Base-by-base conservation (phyloP, 2,888 invertebrate genomes). In the Crossocerus cetratus region DNA sequence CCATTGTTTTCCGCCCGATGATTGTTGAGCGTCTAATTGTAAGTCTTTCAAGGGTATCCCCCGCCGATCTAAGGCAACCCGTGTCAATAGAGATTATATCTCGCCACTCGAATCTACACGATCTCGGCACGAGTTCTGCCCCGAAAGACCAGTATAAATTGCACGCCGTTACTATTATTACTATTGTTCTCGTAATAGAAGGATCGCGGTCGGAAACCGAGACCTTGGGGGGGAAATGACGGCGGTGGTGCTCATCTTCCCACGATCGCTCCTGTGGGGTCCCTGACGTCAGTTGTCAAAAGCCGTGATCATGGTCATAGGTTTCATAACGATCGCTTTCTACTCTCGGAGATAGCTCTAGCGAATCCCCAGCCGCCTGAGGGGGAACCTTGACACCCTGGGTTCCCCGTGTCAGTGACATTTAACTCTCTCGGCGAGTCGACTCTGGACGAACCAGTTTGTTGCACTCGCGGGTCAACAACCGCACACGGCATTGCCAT, bases 311-410 rank as follows among this genome's bases (percentile, higher is more conserved):
- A 68, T 58, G 67, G 76, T 64, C 78, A 79, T 82, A 84, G 84
- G 87, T 86, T 88, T 87, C 85, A 83, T 87, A 87, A 87, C 83
- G 83, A 83, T 76, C 78, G 81, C 87, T 85, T 86, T 87, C 86
- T 86, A 84, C 86, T 86, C 83, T 84, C 86, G 77, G 81, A 73
- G 65, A 65, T 54, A 68, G 20, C 14, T 32, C 18, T 16, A 45
- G 56, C 58, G 62, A n/a, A n/a, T 56, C 69, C 53, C 60, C 68
- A 43, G 63, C 53, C 16, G 49, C 11, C 44, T 32, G 44, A 11
- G 54, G 60, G 14, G 54, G 60, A 53, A 66, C 66, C 68, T 71
- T 64, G 59, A 43, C 21, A 49, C 49, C n/a, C 14, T 49, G n/a
- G 16, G n/a, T 16, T 49, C 49, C 13, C 13, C 16, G 23, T 54